Evolutionary conservation across 2,888 invertebrate genomes (phyloP), one percentile per base, ranked within the genome.

Genomic region (Leistus spinibarbis): DNA sequence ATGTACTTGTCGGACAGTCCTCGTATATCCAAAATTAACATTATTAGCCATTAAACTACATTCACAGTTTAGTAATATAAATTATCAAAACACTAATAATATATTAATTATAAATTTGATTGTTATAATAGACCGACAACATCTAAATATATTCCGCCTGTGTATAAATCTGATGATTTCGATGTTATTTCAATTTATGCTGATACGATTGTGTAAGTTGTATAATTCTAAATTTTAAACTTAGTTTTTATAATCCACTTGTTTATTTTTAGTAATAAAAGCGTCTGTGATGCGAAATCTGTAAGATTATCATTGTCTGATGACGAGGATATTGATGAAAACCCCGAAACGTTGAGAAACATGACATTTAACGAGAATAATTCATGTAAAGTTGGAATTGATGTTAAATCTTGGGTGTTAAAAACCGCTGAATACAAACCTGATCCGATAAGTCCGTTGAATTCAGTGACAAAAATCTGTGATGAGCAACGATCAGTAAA

Each of bases 171-270:
- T 20, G 20, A 20, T 60, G 60, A 60, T 20, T 19, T 20, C 5
- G 60, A 60, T 17, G 13, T 22, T 1, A 60, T 60, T 20, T 54
- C 54, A 23, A 71, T 71, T 17, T 73, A 67, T 62, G 73, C 73
- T 9, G 73, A 67, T n/a, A 60, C 73, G 7, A 60, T 67, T n/a
- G 66, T 60, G 73, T 73, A 67, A 67, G 53, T 57, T 5, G 7
- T 57, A n/a, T n/a, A n/a, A n/a, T 57, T 57, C 13, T 2, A 19
- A 19, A 57, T 4, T 57, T 57, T 57, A 13, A n/a, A n/a, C n/a
- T n/a, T n/a, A n/a, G n/a, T n/a, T n/a, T n/a, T 19, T 4, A 13
- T 57, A 57, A 57, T 13, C 1, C 22, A 40, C 22, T 22, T 69
- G 40, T 62, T 70, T 9, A 20, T 23, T 69, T 62, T 10, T 62